Conservation (phyloP, 1,140 invertebrate species). For the Dreissena rostriformis region DNA sequence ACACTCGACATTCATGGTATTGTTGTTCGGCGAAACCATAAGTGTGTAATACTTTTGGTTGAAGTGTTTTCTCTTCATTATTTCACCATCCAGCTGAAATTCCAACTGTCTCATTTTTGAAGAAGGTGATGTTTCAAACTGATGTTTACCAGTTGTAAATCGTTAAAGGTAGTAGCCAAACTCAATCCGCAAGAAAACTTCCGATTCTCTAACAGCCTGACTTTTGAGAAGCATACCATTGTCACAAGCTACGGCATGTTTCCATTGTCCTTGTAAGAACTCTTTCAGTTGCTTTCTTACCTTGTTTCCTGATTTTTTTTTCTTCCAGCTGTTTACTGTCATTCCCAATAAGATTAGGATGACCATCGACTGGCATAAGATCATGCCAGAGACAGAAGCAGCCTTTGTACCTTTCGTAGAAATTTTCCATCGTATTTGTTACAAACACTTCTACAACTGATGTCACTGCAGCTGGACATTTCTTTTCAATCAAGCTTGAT, state of each 20-base stretch:
- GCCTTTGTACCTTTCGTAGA: too few relatives aligned
- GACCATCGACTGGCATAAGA: slow-evolving; percentile 35
- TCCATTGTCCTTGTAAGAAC: slow-evolving; percentile 24
- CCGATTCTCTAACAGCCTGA: slow-evolving; percentile 8
- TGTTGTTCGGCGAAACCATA: slow-evolving; percentile 32
- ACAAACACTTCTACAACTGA: slow-evolving; percentile 19
- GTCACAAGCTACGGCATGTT: not conserved
- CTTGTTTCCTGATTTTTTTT: not conserved
- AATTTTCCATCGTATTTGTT: too few relatives aligned
- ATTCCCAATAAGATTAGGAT: not conserved
- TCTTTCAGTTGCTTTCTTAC: slow-evolving; percentile 7
- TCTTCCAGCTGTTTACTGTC: slow-evolving; percentile 1
- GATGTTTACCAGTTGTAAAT: slow-evolving; percentile 16
- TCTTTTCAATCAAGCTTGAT: slow-evolving; percentile 1
- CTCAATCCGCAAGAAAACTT: slow-evolving; percentile 33
- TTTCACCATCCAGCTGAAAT: slow-evolving; percentile 23
- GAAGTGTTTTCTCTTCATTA: not conserved
- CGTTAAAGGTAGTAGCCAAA: slow-evolving; percentile 34
- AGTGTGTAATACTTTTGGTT: not conserved
- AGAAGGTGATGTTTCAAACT: slow-evolving; percentile 14
- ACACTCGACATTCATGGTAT: slow-evolving; percentile 41
- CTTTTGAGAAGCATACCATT: not conserved
- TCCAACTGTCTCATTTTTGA: slow-evolving; percentile 41
- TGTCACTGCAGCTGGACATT: slow-evolving; percentile 22
- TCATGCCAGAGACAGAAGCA: too few relatives aligned